phyloP scores from a whole-genome alignment of 35 echinoderm and acorn worm genomes.

The Chiridota heheva region DNA sequence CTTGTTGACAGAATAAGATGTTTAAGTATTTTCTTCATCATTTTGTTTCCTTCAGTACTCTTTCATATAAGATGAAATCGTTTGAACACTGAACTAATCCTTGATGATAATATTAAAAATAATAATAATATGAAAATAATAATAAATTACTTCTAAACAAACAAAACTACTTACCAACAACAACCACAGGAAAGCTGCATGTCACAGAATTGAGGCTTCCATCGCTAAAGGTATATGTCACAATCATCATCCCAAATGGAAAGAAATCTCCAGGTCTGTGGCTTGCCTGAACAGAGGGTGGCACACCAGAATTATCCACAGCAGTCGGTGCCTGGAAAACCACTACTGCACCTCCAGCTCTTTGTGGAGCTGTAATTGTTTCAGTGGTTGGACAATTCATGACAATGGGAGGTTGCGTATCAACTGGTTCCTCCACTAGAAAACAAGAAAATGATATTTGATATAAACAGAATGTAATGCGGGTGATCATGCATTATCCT shows the following conservation, averaged over 20 bases:
- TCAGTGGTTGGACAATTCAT: background rate
- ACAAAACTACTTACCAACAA: slow-evolving; percentile 45
- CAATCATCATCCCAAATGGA: slow-evolving; percentile 47
- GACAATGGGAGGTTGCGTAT: background rate
- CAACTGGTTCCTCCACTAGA: background rate
- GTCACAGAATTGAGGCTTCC: slow-evolving; percentile 31
- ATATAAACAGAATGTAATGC: background rate
- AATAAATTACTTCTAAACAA: too few species aligned
- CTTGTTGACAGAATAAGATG: too few species aligned
- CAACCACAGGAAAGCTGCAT: slow-evolving; percentile 56
- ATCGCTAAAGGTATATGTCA: slow-evolving; percentile 66
- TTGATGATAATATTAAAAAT: too few species aligned
- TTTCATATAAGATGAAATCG: too few species aligned
- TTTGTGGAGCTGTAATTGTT: background rate
- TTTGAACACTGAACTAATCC: too few species aligned
- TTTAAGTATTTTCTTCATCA: too few species aligned
- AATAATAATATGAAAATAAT: too few species aligned
- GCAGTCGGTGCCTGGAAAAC: slow-evolving; percentile 49
- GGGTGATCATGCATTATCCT: background rate
- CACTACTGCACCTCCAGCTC: background rate
- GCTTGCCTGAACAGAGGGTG: slow-evolving; percentile 19
- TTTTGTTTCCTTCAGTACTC: too few species aligned
- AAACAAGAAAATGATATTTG: background rate
- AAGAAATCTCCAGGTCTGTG: slow-evolving; percentile 65
- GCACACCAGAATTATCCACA: slow-evolving; percentile 50